Evolutionary conservation across 2,888 invertebrate genomes (phyloP).

Genomic region (Agrenia bidenticulata): DNA sequence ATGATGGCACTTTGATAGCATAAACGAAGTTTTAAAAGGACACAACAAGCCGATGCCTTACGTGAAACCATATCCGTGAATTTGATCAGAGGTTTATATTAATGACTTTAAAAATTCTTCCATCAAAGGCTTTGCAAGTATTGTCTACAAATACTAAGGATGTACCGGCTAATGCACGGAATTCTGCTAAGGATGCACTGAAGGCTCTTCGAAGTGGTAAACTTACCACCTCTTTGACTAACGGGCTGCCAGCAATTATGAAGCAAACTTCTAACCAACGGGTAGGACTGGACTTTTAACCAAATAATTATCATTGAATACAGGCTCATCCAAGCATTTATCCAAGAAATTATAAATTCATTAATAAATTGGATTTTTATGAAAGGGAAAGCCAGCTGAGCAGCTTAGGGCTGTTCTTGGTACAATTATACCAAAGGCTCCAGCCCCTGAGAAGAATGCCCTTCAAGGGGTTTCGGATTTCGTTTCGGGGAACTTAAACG

Average conservation of each 20-base stretch:
- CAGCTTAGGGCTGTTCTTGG: constrained; percentile 42
- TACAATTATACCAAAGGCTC: constrained; percentile 35
- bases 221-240: constrained; percentile 30
- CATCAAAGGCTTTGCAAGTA: constrained; percentile 33
- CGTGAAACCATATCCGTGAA: no score
- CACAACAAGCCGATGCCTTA: no score
- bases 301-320: no score
- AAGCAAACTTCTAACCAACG: background rate
- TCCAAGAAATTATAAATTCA: background rate
- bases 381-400: constrained; percentile 36
- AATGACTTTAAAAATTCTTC: background rate
- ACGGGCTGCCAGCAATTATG: constrained; percentile 31
- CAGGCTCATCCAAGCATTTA: no score
- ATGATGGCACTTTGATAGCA: no score
- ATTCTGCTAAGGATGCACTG: constrained; percentile 28
- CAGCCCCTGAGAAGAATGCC: constrained; percentile 26
- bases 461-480: constrained; percentile 43
- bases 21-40: no score
- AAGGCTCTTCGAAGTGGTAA: constrained; percentile 35
- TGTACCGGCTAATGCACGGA: constrained; percentile 32
- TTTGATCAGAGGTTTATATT: no score
- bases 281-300: no score
- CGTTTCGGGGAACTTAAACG: constrained; percentile 37
- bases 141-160: constrained; percentile 25
- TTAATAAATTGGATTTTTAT: no score